Percentiles rank a stretch among this genome's conserved stretches.
Conservation (phyloP, 92 coral and sea anemone genomes). For the Parazoanthus swiftii region DNA sequence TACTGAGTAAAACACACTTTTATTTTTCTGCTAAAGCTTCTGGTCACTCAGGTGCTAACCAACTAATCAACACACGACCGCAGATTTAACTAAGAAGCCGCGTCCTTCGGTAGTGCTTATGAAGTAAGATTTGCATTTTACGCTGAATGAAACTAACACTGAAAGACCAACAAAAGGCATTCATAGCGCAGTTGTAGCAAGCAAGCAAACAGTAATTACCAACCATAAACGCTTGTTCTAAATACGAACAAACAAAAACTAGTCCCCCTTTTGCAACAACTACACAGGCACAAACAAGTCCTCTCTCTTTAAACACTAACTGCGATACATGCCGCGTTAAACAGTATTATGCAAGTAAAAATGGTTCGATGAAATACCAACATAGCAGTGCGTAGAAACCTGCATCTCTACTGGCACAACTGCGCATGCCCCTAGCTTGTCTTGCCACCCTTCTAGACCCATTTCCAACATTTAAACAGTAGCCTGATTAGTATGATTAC, state of each 20-base stretch:
- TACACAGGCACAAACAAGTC: background rate
- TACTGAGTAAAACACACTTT: background rate
- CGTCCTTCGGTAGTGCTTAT: background rate
- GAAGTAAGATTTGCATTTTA: background rate
- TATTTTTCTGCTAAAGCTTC: background rate
- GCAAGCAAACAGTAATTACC: background rate
- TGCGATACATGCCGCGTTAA: background rate
- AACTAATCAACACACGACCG: background rate
- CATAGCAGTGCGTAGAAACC: background rate
- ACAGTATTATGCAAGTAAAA: background rate
- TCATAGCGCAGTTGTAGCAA: background rate
- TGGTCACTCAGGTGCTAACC: background rate
- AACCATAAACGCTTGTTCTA: background rate
- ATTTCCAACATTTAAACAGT: constrained; percentile 4
- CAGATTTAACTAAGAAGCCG: constrained; percentile 1
- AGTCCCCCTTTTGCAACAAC: constrained; percentile 13
- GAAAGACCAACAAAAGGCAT: background rate
- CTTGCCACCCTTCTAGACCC: background rate
- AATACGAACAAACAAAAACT: constrained; percentile 2
- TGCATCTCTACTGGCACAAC: background rate
- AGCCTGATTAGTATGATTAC: constrained; percentile 9
- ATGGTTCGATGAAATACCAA: background rate
- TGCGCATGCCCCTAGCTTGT: background rate
- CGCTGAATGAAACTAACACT: background rate
- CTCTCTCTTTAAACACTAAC: background rate